Evolutionary conservation across 1,140 invertebrate species (phyloP).

Genomic region (Telenomus remus): DNA sequence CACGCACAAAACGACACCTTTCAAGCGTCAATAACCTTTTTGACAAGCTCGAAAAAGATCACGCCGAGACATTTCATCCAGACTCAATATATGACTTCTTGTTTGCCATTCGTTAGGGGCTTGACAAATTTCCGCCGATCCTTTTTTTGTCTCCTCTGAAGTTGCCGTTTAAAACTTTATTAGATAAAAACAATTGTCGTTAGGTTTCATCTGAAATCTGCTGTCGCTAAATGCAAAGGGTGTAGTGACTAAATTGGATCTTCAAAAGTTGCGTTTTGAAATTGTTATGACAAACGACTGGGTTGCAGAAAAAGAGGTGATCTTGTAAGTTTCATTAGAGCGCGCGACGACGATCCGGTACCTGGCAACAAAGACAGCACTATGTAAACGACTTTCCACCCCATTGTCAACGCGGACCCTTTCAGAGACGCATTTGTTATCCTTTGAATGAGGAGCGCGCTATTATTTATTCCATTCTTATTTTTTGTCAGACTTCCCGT

Average conservation of each 20-base stretch:
- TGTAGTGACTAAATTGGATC: conserved; percentile 20
- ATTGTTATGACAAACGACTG: conserved; percentile 54
- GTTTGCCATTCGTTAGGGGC: not conserved
- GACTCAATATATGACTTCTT: conserved; percentile 20
- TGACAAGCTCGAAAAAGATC: conserved; percentile 9
- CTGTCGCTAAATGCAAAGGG: conserved; percentile 6
- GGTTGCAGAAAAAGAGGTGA: conserved; percentile 35
- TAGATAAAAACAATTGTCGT: no score
- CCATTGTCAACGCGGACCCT: conserved; percentile 69
- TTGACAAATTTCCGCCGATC: conserved; percentile 2
- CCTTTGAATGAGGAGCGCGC: conserved; percentile 74
- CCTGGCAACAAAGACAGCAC: conserved; percentile 60
- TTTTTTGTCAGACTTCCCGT: conserved; percentile 72
- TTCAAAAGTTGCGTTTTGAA: conserved; percentile 15
- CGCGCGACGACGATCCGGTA: conserved; percentile 36
- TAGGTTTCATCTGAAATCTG: not conserved
- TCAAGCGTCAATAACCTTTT: conserved; percentile 2
- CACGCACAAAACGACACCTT: not conserved
- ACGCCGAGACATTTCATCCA: conserved; percentile 1
- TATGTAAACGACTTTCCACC: conserved; percentile 71
- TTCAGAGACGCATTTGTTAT: conserved; percentile 74
- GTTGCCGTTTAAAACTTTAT: no score
- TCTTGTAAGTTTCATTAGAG: conserved; percentile 56
- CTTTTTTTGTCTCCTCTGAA: not conserved
- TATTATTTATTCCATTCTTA: conserved; percentile 76